Conservation (phyloP, 2,797 vertebrate genomes). For the Champsocephalus esox region DNA sequence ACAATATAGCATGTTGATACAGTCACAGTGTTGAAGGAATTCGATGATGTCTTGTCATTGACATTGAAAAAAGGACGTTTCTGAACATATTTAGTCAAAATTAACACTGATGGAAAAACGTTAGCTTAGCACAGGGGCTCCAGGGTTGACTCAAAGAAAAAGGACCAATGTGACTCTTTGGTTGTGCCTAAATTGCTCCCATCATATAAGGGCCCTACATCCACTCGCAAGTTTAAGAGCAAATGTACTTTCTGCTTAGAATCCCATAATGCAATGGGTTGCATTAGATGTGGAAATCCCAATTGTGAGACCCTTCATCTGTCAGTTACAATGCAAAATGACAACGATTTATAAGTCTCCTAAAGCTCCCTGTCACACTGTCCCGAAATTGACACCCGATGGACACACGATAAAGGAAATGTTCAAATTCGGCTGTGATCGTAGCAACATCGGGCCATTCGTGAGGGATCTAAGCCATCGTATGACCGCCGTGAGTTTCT, state of each 20-base stretch:
- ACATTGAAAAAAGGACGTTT: neutral
- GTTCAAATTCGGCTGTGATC: too few relatives aligned
- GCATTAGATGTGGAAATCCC: neutral
- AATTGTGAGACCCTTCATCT: neutral
- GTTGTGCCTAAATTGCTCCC: too few relatives aligned
- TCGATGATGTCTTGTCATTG: neutral
- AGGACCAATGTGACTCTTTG: neutral
- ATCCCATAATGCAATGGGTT: neutral
- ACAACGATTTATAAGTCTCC: too few relatives aligned
- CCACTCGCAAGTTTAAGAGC: neutral
- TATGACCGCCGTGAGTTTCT: too few relatives aligned
- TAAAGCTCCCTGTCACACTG: too few relatives aligned
- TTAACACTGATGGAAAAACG: neutral
- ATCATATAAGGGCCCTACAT: neutral
- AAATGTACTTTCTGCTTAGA: neutral
- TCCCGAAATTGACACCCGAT: too few relatives aligned
- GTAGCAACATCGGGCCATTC: too few relatives aligned
- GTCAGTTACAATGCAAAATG: neutral
- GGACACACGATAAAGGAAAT: too few relatives aligned
- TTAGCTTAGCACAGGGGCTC: neutral
- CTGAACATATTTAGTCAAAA: too few relatives aligned
- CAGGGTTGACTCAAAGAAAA: neutral
- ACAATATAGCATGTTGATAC: neutral
- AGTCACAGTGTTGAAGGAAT: neutral
- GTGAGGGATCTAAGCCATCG: too few relatives aligned